Conservation (phyloP, 1,140 invertebrate species). For the Ctenoplectra terminalis region DNA sequence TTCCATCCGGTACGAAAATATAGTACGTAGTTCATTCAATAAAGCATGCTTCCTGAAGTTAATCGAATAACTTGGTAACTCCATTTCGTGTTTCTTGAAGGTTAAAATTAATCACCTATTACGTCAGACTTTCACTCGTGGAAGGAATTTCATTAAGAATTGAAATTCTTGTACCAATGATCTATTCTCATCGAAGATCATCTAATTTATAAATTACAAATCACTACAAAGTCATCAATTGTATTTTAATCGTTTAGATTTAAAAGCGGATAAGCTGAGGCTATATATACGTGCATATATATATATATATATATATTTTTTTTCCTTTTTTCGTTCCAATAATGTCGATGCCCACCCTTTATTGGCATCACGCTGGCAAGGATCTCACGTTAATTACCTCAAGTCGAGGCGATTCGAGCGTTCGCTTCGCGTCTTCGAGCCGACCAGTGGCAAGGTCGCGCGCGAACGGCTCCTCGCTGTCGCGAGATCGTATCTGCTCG, state of each 20-base stretch:
- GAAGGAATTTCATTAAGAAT: not conserved
- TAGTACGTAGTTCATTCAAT: not conserved
- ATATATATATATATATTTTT: too few species aligned
- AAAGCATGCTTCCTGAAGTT: not conserved
- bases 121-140: not conserved
- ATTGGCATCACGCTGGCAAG: constrained; percentile 13
- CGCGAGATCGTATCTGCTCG: constrained; percentile 64
- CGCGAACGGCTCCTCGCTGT: constrained; percentile 60
- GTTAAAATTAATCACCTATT: not conserved
- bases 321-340: not conserved
- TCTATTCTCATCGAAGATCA: not conserved
- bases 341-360: not conserved
- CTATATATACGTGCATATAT: too few species aligned
- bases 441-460: constrained; percentile 56
- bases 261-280: too few species aligned
- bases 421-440: constrained; percentile 40
- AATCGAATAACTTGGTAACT: not conserved
- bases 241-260: too few species aligned
- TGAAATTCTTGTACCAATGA: not conserved
- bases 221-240: too few species aligned
- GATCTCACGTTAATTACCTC: constrained; percentile 61
- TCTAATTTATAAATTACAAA: not conserved
- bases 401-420: constrained; percentile 37
- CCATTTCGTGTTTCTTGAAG: not conserved
- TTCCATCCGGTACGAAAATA: not conserved